A percentile compares a stretch with the other conserved stretches of the same genome.
phyloP scores from a whole-genome alignment of 2,113 vertebrate species.

The Hippocampus guttulatus region DNA sequence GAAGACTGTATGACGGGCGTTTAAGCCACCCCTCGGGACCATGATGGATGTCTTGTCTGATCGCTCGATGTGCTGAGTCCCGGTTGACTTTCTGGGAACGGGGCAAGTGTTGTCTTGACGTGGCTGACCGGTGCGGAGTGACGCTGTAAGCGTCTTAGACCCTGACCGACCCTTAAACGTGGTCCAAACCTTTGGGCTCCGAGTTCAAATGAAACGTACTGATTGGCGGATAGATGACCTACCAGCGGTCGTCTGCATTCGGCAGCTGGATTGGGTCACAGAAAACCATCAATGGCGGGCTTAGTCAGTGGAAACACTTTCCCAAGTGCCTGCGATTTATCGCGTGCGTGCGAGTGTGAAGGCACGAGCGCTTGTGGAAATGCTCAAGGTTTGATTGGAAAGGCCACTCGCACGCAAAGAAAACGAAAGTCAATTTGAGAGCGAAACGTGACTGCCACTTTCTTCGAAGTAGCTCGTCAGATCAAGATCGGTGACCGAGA shows the following conservation, averaged over 20 bases:
- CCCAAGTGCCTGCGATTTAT: slow-evolving; percentile 62
- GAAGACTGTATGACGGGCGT: slow-evolving; percentile 65
- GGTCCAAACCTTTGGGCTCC: not conserved
- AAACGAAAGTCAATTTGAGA: not conserved
- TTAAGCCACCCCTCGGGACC: slow-evolving; percentile 51
- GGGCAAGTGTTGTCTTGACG: slow-evolving; percentile 32
- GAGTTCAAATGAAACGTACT: slow-evolving; percentile 56
- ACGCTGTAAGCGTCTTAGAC: not conserved
- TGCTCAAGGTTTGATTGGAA: slow-evolving; percentile 12
- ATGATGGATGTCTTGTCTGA: slow-evolving; percentile 69
- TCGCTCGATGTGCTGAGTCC: slow-evolving; percentile 51
- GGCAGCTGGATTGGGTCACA: slow-evolving; percentile 66
- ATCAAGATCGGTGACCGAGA: slow-evolving; percentile 15
- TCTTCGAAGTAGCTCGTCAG: not conserved
- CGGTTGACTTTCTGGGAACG: slow-evolving; percentile 21
- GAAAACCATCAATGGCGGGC: slow-evolving; percentile 61
- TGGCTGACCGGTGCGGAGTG: slow-evolving; percentile 3
- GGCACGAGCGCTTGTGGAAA: slow-evolving; percentile 46
- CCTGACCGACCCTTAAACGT: not conserved
- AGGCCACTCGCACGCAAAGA: not conserved
- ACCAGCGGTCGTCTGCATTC: slow-evolving; percentile 46
- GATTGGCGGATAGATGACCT: slow-evolving; percentile 56
- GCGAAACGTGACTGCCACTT: not conserved
- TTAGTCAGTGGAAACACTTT: slow-evolving; percentile 50
- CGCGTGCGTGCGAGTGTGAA: slow-evolving; percentile 11